Conservation (phyloP, 2,888 invertebrate species). For the Aelia acuminata region DNA sequence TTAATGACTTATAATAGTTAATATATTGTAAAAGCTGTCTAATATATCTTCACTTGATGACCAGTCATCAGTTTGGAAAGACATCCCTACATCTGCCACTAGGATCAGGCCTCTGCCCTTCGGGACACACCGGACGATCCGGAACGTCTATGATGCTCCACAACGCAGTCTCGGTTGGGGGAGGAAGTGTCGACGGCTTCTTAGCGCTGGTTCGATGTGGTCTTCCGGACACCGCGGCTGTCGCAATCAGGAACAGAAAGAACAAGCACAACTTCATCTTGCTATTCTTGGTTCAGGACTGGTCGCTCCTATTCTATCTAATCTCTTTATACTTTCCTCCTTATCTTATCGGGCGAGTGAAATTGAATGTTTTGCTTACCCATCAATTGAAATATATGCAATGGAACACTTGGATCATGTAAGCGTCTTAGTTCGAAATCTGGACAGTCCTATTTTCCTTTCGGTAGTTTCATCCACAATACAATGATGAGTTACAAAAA, state of each 20-base stretch:
- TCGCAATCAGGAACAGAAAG: background rate
- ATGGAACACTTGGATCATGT: too few species aligned
- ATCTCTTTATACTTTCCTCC: background rate
- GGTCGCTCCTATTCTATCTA: background rate
- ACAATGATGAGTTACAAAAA: too few species aligned
- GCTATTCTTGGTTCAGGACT: background rate
- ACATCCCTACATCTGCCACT: background rate
- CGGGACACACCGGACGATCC: background rate
- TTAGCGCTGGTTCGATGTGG: background rate
- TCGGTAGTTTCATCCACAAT: too few species aligned
- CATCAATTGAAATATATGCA: too few species aligned
- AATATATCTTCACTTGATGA: too few species aligned
- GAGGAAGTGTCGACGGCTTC: background rate
- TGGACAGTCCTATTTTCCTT: too few species aligned
- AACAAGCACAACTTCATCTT: background rate
- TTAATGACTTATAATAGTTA: background rate
- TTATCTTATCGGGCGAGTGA: background rate
- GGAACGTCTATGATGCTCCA: background rate
- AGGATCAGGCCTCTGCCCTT: background rate
- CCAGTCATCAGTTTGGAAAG: background rate
- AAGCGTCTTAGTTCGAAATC: too few species aligned
- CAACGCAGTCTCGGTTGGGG: too few species aligned
- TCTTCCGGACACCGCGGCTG: background rate
- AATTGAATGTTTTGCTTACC: background rate
- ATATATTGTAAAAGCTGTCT: background rate